Evolutionary conservation across 2,888 invertebrate genomes (phyloP).

Genomic region (Clunio marinus): DNA sequence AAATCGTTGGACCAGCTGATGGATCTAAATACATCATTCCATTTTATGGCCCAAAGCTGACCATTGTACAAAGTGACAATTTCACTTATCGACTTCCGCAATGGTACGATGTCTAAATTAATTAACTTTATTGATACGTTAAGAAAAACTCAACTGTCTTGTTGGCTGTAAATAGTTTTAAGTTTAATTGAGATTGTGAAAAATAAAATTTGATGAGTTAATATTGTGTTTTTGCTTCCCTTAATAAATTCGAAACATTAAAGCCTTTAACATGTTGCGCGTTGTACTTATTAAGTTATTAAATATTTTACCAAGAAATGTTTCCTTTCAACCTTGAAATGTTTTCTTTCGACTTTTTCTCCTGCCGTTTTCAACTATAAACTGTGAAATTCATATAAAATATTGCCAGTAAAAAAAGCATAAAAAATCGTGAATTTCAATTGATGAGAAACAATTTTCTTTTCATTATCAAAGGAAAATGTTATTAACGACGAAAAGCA

Average conservation of each 20-base stretch:
- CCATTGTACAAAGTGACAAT: conserved; percentile 76
- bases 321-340: no score
- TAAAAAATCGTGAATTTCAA: background rate
- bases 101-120: conserved; percentile 39
- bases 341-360: no score
- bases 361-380: no score
- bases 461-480: background rate
- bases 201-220: background rate
- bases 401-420: no score
- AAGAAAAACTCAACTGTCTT: no score
- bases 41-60: conserved; percentile 84
- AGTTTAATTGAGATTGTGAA: background rate
- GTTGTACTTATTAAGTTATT: no score
- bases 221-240: no score
- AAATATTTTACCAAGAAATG: no score
- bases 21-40: conserved; percentile 84
- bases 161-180: conserved; percentile 16
- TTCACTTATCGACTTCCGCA: conserved; percentile 76
- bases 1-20: conserved; percentile 88
- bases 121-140: no score
- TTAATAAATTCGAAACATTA: no score
- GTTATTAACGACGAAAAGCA: conserved; percentile 3
- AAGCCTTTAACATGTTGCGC: no score
- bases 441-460: background rate
- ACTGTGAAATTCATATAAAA: no score